These are phyloP conservation scores for Furcula furcula DNA, from an alignment of 2,888 invertebrate species.

Conservation along the genomic window DNA sequence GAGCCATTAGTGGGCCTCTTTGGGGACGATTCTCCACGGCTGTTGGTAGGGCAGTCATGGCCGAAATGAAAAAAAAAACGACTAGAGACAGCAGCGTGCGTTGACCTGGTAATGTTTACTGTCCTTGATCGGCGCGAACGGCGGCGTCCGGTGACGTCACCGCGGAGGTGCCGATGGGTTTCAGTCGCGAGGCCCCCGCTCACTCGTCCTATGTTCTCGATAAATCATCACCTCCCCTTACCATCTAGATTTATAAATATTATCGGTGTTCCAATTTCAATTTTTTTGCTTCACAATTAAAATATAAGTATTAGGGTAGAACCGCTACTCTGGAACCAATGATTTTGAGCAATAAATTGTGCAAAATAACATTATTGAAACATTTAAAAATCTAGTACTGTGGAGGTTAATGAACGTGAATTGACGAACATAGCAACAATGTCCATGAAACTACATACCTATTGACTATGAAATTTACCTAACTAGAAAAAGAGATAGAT, in stretches of 20 bases:
- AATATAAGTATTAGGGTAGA: too few relatives aligned
- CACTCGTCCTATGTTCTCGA: constrained; percentile 2
- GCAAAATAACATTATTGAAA: constrained; percentile 11
- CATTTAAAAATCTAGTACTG: constrained; percentile 18
- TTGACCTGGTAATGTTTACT: constrained; percentile 80
- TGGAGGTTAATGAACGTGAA: constrained; percentile 17
- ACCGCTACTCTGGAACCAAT: too few relatives aligned
- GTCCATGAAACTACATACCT: constrained; percentile 16
- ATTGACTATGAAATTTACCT: constrained; percentile 12
- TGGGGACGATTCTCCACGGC: constrained; percentile 41
- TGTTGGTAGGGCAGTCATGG: constrained; percentile 60
- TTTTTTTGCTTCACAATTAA: too few relatives aligned
- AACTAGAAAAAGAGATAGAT: neutral
- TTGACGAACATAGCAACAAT: constrained; percentile 18
- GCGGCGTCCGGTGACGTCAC: constrained; percentile 67
- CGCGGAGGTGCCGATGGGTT: constrained; percentile 76
- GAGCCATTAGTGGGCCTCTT: constrained; percentile 47
- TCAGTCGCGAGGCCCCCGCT: constrained; percentile 49
- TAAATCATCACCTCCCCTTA: neutral
- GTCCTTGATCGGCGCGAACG: constrained; percentile 69
- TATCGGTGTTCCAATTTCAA: too few relatives aligned
- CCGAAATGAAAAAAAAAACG: constrained; percentile 51
- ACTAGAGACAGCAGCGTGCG: constrained; percentile 69
- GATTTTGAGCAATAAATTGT: constrained; percentile 4
- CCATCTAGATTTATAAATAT: neutral